Evolutionary conservation across 2,797 vertebrate genomes (phyloP).

Genomic region (Moxostoma hubbsi): DNA sequence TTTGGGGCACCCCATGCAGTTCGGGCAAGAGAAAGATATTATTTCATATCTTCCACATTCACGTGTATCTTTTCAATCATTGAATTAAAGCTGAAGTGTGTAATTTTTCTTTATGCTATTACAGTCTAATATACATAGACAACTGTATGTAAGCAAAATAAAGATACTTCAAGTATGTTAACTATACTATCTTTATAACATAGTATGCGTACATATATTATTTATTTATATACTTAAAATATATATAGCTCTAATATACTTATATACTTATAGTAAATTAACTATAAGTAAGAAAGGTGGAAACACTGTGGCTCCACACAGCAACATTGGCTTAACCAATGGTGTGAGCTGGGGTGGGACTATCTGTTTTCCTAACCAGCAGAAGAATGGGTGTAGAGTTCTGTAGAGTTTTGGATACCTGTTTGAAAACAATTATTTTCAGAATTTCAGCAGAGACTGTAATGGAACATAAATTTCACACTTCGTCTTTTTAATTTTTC

Average conservation of each 20-base stretch:
- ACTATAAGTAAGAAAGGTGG: no score
- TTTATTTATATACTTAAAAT: no score
- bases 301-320: not conserved
- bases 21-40: slow-evolving; percentile 55
- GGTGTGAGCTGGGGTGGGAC: not conserved
- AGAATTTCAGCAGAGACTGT: not conserved
- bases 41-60: slow-evolving; percentile 38
- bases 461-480: not conserved
- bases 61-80: not conserved
- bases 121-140: no score
- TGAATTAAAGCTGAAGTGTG: slow-evolving; percentile 5
- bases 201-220: no score
- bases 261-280: no score
- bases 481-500: slow-evolving; percentile 3
- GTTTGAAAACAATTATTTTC: not conserved
- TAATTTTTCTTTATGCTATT: not conserved
- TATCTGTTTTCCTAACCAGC: not conserved
- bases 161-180: no score
- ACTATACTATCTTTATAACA: no score
- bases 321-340: not conserved
- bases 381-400: not conserved
- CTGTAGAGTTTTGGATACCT: not conserved
- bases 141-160: no score
- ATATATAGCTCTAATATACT: no score
- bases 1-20: slow-evolving; percentile 69